These are phyloP conservation scores for Cervus canadensis DNA, from an alignment of 2,113 vertebrate genomes.

Conservation along the genomic window DNA sequence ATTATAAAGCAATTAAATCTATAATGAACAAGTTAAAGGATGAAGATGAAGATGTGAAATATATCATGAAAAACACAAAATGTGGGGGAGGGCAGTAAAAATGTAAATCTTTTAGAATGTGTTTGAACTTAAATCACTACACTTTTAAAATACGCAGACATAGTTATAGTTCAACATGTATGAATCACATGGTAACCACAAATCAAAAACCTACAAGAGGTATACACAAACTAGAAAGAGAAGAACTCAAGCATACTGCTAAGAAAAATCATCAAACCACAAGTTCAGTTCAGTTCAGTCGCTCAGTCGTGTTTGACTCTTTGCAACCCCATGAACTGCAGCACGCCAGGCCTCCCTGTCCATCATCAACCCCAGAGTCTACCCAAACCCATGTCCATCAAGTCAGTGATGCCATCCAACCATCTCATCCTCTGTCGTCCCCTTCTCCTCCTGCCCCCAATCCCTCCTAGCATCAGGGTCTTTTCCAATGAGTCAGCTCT, in stretches of 20 bases:
- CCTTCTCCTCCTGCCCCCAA: too few species aligned
- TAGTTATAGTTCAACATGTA: neutral
- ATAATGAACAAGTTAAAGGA: neutral
- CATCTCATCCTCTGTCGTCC: too few species aligned
- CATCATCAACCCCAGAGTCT: too few species aligned
- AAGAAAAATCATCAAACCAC: neutral
- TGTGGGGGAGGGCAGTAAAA: neutral
- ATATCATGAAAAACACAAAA: neutral
- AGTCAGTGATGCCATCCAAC: too few species aligned
- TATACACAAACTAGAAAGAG: neutral
- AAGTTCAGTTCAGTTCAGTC: neutral
- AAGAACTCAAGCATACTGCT: neutral
- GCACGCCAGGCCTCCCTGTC: too few species aligned
- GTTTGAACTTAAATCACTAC: neutral
- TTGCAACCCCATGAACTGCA: too few species aligned
- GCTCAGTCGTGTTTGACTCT: too few species aligned
- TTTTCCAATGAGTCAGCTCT: too few species aligned
- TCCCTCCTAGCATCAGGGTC: too few species aligned
- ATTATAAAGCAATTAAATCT: neutral
- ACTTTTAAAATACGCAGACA: neutral
- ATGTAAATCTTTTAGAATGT: neutral
- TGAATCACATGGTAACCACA: neutral
- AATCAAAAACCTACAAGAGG: neutral
- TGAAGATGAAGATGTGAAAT: neutral
- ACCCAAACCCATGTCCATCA: too few species aligned